These are phyloP conservation scores for Meloidogyne chitwoodi DNA, from an alignment of 1,140 invertebrate genomes.

Conservation along the genomic window DNA sequence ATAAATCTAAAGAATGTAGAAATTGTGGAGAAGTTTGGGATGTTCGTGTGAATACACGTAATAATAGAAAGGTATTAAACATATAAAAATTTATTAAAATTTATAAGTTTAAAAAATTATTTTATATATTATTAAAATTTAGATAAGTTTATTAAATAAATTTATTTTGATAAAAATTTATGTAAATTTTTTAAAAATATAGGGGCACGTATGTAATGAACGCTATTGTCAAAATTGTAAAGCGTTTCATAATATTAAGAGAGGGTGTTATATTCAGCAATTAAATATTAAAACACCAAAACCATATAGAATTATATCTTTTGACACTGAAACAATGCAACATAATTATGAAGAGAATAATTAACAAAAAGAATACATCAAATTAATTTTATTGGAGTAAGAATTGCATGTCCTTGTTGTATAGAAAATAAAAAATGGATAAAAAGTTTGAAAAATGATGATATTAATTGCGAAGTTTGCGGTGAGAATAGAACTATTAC, in stretches of 20 bases:
- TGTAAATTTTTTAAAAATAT: no score
- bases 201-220: slow-evolving; percentile 1
- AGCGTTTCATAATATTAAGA: background rate
- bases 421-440: background rate
- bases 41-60: background rate
- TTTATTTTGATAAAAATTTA: no score
- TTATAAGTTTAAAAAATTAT: no score
- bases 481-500: background rate
- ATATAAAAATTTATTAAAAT: no score
- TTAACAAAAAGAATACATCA: background rate
- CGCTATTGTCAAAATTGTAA: slow-evolving; percentile 1
- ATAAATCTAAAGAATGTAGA: background rate
- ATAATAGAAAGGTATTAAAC: background rate
- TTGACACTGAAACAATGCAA: background rate
- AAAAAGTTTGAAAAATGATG: background rate
- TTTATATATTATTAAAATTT: no score
- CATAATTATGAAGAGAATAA: background rate
- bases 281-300: background rate
- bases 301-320: background rate
- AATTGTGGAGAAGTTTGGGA: slow-evolving; percentile 2
- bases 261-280: background rate
- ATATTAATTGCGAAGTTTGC: background rate
- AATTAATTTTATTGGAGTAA: background rate
- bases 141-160: no score
- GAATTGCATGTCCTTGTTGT: background rate